Evolutionary conservation across 1,140 invertebrate species (phyloP).

Genomic region (Mamestra configurata): DNA sequence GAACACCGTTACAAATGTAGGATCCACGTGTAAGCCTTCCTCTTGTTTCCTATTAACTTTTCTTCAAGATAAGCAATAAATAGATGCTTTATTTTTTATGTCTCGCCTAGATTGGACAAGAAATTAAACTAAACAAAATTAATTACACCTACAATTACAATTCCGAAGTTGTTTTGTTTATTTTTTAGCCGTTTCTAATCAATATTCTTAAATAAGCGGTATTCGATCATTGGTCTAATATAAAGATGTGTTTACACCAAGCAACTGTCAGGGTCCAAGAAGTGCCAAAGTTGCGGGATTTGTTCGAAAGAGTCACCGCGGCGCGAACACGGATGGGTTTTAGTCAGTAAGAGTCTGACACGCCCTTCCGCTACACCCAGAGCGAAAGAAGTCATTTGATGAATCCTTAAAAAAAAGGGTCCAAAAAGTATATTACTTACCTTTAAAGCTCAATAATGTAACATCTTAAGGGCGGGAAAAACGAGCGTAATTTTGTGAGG

Average conservation of each 20-base stretch:
- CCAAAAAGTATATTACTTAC: too few species aligned
- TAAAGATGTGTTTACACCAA: background rate
- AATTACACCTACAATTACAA: background rate
- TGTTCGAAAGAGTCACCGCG: too few species aligned
- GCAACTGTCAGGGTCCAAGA: too few species aligned
- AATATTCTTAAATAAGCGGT: background rate
- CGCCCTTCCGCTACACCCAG: too few species aligned
- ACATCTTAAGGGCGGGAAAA: too few species aligned
- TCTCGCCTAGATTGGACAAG: background rate
- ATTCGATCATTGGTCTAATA: background rate
- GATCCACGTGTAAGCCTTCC: background rate
- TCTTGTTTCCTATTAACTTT: background rate
- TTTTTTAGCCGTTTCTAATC: background rate
- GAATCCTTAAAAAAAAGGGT: too few species aligned
- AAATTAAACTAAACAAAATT: background rate
- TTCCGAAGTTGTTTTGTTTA: background rate
- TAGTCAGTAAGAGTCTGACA: too few species aligned
- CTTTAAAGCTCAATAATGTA: too few species aligned
- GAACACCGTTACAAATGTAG: background rate
- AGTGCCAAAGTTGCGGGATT: too few species aligned
- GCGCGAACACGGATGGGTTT: too few species aligned
- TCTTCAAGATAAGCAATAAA: background rate
- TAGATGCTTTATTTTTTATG: background rate
- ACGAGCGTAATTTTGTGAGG: too few species aligned
- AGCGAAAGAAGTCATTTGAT: too few species aligned